phyloP scores from a whole-genome alignment of 2,113 vertebrate genomes.

The Catharus bicknelli region DNA sequence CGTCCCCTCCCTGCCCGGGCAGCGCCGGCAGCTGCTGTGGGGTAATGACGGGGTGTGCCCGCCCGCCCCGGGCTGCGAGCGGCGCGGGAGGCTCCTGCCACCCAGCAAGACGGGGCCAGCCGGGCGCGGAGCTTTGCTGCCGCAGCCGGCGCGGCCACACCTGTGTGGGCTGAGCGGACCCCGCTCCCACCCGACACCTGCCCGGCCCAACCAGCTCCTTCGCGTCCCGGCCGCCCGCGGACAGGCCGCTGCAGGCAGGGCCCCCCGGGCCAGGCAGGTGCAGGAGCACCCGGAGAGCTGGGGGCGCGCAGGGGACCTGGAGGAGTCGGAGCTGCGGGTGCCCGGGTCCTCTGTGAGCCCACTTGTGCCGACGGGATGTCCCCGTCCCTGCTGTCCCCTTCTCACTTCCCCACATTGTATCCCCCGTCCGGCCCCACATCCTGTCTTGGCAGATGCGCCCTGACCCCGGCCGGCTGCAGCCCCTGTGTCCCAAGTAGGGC shows the following conservation, averaged over 20 bases:
- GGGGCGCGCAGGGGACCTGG: not conserved
- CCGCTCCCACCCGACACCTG: not conserved
- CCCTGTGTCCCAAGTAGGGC: not conserved
- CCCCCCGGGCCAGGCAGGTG: constrained; percentile 41
- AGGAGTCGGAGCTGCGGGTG: not conserved
- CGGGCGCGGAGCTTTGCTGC: not conserved
- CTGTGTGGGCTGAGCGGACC: constrained; percentile 35
- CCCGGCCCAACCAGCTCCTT: constrained; percentile 40
- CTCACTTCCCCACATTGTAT: constrained; percentile 1
- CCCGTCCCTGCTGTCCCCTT: not conserved
- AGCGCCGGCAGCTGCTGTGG: not conserved
- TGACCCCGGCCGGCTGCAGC: not conserved
- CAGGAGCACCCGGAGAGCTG: not conserved
- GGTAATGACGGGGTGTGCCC: constrained; percentile 37
- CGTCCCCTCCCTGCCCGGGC: constrained; percentile 12
- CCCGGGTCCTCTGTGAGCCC: not conserved
- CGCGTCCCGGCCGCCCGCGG: constrained; percentile 4
- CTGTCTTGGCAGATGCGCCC: not conserved
- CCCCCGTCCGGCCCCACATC: not conserved
- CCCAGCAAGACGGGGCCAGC: constrained; percentile 41
- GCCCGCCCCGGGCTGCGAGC: constrained; percentile 18
- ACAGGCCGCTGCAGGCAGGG: constrained; percentile 54
- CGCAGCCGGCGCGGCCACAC: constrained; percentile 10
- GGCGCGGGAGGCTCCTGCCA: constrained; percentile 39
- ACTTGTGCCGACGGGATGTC: not conserved